Base-by-base conservation (phyloP, 2,113 vertebrate genomes). In the Hemicordylus capensis region DNA sequence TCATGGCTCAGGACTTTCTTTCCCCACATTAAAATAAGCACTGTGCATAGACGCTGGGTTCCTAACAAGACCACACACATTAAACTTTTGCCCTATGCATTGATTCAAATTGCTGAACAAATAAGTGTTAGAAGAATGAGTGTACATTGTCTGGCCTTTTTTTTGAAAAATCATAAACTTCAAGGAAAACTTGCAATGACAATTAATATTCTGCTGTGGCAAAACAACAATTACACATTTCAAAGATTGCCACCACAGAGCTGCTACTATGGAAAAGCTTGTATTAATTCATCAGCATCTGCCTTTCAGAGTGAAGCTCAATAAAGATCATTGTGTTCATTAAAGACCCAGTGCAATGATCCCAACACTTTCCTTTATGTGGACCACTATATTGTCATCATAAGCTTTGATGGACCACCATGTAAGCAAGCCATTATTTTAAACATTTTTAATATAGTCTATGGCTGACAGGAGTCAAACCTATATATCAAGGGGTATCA, bases 51-150 rank as follows among this genome's bases (percentile, higher is more conserved):
- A 17, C 54, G 76, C 8, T 39, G 37, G 42, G 54, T 66, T 66
- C 61, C 48, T 76, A 66, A 39, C 34, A 66, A 42, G 82, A 76
- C 82, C 81, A 83, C 70, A 74, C 81, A 83, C 58, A 51, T 63
- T 75, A 48, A 74, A 37, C n/a, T 34, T 75, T 75, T 75, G 56
- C 56, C 42, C 19, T 6, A 48, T 61, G 81, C 81, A 75, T 26
- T 63, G 28, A 59, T n/a, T 82, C 39, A 82, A 59, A 61, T 59
- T 44, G 77, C 64, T 83, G 54, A 73, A 58, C 37, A 59, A 72
- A 44, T 44, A 69, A 69, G 63, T 42, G 3, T 64, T 59, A 64
- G 81, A 76, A 54, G 28, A 48, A 85, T 58, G 54, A 19, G 22
- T 34, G n/a, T 76, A 76, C 54, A 59, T 44, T 78, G 28, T n/a